Evolutionary conservation across 1,140 invertebrate species (phyloP).

Genomic region (Drosophila rhopaloa): DNA sequence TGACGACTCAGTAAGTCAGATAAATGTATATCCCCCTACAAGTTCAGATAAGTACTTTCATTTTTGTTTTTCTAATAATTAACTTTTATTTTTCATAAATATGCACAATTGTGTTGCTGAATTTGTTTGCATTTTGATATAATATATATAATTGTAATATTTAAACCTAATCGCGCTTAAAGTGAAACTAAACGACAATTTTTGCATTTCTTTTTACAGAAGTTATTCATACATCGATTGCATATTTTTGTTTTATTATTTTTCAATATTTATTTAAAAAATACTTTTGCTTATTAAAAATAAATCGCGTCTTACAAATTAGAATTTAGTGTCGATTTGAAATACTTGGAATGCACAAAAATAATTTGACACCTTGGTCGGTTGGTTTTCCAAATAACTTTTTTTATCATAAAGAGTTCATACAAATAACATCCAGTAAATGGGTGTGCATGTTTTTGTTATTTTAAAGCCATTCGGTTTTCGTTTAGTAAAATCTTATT

Average conservation of each 20-base stretch:
- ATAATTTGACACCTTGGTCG: constrained; percentile 60
- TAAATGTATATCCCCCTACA: too few species aligned
- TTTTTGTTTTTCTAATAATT: constrained; percentile 53
- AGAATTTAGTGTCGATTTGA: constrained; percentile 49
- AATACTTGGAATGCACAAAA: constrained; percentile 81
- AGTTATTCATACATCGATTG: constrained; percentile 41
- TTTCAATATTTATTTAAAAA: constrained; percentile 38
- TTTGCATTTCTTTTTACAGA: constrained; percentile 57
- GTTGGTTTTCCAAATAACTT: constrained; percentile 51
- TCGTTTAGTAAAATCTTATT: constrained; percentile 69
- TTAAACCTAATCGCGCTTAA: constrained; percentile 64
- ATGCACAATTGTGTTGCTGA: constrained; percentile 68
- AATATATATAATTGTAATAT: constrained; percentile 51
- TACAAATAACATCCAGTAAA: constrained; percentile 21
- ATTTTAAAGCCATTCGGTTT: constrained; percentile 74
- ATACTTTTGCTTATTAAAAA: constrained; percentile 44
- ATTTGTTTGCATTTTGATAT: constrained; percentile 51
- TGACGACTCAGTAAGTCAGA: too few species aligned
- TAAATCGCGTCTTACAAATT: constrained; percentile 47
- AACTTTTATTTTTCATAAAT: constrained; percentile 74
- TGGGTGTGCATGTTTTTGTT: constrained; percentile 9
- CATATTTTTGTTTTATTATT: constrained; percentile 19
- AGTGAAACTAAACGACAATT: constrained; percentile 63
- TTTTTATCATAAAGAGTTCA: constrained; percentile 59
- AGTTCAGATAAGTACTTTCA: too few species aligned